Percentiles rank a stretch among this genome's conserved stretches.
Conservation (phyloP, 2,113 vertebrate species). For the Neogobius melanostomus region DNA sequence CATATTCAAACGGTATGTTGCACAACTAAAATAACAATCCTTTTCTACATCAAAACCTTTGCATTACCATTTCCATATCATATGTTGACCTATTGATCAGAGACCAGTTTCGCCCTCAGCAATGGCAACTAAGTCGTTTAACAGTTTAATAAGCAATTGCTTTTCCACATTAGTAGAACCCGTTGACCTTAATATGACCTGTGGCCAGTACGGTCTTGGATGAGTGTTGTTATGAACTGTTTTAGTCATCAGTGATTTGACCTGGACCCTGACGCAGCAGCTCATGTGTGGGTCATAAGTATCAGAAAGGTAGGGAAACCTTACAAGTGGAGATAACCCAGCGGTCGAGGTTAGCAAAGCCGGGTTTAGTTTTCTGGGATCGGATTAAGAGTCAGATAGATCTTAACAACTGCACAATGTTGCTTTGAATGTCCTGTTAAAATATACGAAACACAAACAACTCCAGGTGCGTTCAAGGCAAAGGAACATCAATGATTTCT, state of each 20-base stretch:
- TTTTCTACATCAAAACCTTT: no score
- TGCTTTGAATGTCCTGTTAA: no score
- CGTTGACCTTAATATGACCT: not conserved
- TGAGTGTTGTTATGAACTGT: conserved; percentile 17
- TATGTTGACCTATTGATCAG: no score
- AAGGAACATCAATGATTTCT: no score
- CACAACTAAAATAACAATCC: no score
- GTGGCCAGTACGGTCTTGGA: not conserved
- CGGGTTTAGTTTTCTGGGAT: conserved; percentile 16
- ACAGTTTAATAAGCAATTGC: not conserved
- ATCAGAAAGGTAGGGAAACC: conserved; percentile 12
- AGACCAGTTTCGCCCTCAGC: no score
- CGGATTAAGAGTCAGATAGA: conserved; percentile 5
- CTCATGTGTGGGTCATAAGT: conserved; percentile 14
- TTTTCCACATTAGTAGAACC: not conserved
- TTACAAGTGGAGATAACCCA: conserved; percentile 22
- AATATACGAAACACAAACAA: no score
- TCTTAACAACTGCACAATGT: not conserved
- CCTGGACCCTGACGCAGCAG: conserved; percentile 48
- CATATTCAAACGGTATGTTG: no score
- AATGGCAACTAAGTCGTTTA: no score
- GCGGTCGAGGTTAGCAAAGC: conserved; percentile 26
- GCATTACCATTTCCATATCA: no score
- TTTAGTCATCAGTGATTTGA: conserved; percentile 60
- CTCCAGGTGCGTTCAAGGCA: no score